A percentile compares a stretch with the other conserved stretches of the same genome.
phyloP scores from a whole-genome alignment of 2,797 vertebrate genomes.

The Sebastes elongatus region DNA sequence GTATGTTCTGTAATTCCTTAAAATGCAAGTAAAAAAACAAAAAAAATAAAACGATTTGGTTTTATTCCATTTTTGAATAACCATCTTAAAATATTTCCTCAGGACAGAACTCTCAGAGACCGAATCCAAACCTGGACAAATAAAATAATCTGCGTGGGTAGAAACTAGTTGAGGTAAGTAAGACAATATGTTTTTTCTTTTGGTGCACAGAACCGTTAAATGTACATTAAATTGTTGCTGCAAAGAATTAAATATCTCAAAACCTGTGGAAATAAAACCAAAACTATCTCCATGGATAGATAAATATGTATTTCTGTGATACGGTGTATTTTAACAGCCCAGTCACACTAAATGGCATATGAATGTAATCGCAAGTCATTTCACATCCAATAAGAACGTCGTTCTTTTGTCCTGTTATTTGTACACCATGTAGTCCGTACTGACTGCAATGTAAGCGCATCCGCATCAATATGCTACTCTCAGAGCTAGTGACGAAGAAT shows the following conservation, averaged over 20 bases:
- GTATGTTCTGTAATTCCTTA: no score
- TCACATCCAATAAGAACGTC: no score
- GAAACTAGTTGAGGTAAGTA: background rate
- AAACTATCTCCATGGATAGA: background rate
- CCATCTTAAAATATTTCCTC: background rate
- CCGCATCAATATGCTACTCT: no score
- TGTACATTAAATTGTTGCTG: background rate
- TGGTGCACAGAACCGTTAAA: background rate
- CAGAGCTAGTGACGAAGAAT: no score
- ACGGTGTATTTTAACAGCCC: background rate
- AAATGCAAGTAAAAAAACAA: no score
- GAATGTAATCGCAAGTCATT: no score
- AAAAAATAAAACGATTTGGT: background rate
- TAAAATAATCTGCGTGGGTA: background rate
- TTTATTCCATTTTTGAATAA: no score
- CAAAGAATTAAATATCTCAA: background rate
- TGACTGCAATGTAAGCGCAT: no score
- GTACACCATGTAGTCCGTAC: no score
- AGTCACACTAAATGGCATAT: no score
- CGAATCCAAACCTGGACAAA: background rate
- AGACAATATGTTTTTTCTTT: background rate
- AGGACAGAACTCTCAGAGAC: background rate
- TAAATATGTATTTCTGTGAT: background rate
- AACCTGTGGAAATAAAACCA: background rate
- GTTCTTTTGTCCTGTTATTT: no score